Evolutionary conservation across 2,888 invertebrate species (phyloP).

Genomic region (Rutpela maculata): DNA sequence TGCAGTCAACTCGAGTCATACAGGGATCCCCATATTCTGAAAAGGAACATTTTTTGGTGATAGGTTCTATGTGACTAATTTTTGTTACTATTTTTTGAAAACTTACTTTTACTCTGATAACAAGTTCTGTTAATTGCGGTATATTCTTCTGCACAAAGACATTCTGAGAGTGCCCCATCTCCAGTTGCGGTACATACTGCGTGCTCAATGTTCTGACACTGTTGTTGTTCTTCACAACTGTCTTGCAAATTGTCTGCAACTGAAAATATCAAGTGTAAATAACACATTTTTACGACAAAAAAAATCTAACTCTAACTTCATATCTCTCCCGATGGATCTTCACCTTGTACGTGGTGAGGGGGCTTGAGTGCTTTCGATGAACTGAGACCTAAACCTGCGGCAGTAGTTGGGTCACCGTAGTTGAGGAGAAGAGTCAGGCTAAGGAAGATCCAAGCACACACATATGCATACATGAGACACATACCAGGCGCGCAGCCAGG

Average conservation of each 20-base stretch:
- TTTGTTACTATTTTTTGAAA: not conserved
- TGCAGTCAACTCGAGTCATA: conserved; percentile 57
- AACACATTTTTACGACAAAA: not conserved
- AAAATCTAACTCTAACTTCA: too few species aligned
- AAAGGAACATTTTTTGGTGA: conserved; percentile 34
- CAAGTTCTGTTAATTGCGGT: conserved; percentile 41
- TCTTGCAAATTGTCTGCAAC: conserved; percentile 51
- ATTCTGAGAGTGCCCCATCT: conserved; percentile 29
- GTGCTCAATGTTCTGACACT: conserved; percentile 55
- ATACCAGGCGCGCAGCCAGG: too few species aligned
- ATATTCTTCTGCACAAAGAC: conserved; percentile 48
- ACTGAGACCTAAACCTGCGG: too few species aligned
- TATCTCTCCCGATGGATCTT: too few species aligned
- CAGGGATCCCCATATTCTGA: conserved; percentile 60
- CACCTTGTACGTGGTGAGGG: too few species aligned
- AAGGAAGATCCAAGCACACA: too few species aligned
- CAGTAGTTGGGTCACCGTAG: too few species aligned
- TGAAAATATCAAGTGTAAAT: conserved; percentile 39
- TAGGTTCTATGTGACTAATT: too few species aligned
- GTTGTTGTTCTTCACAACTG: conserved; percentile 54
- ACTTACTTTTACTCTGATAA: conserved; percentile 50
- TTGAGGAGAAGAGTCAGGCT: too few species aligned
- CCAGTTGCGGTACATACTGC: conserved; percentile 45
- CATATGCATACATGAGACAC: too few species aligned
- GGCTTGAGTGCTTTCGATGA: too few species aligned